Evolutionary conservation across 2,888 invertebrate genomes (phyloP), one percentile per base, ranked within the genome.

Genomic region (Volucella zonaria): DNA sequence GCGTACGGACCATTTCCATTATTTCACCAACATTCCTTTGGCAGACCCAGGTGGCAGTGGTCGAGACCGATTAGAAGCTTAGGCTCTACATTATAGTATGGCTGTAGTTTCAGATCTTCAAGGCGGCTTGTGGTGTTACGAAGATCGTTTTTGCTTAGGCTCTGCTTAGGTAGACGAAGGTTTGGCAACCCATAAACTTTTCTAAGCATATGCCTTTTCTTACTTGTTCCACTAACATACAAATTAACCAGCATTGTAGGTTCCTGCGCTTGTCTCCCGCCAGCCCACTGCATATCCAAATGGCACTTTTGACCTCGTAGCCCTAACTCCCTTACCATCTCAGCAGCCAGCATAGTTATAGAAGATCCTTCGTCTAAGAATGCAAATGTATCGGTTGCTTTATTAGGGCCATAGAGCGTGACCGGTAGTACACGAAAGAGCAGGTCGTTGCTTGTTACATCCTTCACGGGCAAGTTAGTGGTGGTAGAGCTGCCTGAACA

Each of bases 181-280:
- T 87, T 81, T 0, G 43, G 31, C 11, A 78, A 62, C 4, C 38
- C 49, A 45, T 56, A 66, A 11, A 79, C 71, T 2, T 73, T 51
- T 14, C 64, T 45, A 14, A 78, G 38, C 14, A 49, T 2, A 40
- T 71, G 58, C 40, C 40, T 74, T 47, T 73, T 67, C n/a, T 40
- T 38, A 18, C 66, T 58, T 18, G n/a, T 52, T 74, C 80, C 82
- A 14, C 79, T 79, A 2, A 82, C 73, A 54, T 76, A 67, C 8
- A 87, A 12, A 18, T 76, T 18, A 3, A 82, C 74, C 11, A 74
- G n/a, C 12, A 49, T 31, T 40, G 85, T 66, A 3, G 62, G 8
- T 49, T 74, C 78, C n/a, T 74, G 42, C 12, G 56, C 18, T 10
- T 11, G 51, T 51, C n/a, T 76, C 6, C 78, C 70, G 23, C 77